Evolutionary conservation across 2,888 invertebrate species (phyloP).

Genomic region (Epinotia ramella): DNA sequence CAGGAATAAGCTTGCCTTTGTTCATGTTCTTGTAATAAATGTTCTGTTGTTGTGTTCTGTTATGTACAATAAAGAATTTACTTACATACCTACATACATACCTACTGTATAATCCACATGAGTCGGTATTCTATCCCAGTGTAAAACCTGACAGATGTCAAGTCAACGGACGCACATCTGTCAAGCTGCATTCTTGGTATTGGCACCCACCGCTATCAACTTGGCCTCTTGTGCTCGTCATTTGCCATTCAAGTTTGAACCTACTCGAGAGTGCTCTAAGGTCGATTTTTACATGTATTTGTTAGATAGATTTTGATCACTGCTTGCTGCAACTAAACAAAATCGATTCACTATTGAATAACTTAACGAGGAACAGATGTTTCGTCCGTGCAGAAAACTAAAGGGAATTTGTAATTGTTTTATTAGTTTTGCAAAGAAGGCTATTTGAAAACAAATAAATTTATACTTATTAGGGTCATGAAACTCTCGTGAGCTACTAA

Average conservation of each 20-base stretch:
- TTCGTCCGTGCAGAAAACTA: not conserved
- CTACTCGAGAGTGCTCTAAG: fast-evolving
- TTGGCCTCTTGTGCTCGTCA: not conserved
- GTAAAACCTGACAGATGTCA: slow-evolving; percentile 26
- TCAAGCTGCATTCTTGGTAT: slow-evolving; percentile 22
- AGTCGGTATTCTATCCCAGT: not conserved
- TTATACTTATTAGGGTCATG: no score
- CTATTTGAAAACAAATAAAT: not conserved
- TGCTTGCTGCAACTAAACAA: not conserved
- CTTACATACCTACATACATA: not conserved
- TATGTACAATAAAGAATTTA: no score
- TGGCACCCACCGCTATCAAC: not conserved
- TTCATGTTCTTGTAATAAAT: no score
- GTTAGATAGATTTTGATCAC: not conserved
- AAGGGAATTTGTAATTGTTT: slow-evolving; percentile 13
- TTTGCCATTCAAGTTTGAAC: not conserved
- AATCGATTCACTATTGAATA: slow-evolving; percentile 10
- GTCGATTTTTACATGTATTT: not conserved
- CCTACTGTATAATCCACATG: not conserved
- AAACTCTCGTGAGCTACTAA: not conserved
- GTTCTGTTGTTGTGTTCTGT: no score
- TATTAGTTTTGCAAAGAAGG: not conserved
- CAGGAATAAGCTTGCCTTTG: no score
- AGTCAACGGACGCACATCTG: slow-evolving; percentile 26
- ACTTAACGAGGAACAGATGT: slow-evolving; percentile 21